Percentiles rank a stretch among this genome's conserved stretches.
These are phyloP conservation scores for Clistopyga incitator DNA, from an alignment of 2,888 invertebrate genomes.

Conservation along the genomic window DNA sequence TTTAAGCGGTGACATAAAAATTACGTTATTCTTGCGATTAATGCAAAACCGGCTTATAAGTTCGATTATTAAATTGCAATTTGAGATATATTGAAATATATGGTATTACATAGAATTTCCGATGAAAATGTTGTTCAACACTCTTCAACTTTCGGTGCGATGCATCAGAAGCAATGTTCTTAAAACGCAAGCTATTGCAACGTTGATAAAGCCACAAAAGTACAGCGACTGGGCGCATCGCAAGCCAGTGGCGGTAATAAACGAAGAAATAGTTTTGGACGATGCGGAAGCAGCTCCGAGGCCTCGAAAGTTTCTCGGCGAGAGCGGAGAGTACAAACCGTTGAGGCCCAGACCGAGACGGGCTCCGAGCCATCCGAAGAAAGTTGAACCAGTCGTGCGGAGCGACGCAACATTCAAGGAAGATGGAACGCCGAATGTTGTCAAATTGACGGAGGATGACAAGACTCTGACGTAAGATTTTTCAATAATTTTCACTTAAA, in stretches of 20 bases:
- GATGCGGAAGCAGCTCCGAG: conserved; percentile 64
- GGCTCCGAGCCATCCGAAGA: conserved; percentile 73
- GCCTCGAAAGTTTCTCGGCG: conserved; percentile 76
- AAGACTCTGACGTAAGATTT: conserved; percentile 85
- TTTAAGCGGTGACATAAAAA: neutral
- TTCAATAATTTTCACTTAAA: neutral
- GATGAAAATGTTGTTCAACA: conserved; percentile 61
- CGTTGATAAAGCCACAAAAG: conserved; percentile 58
- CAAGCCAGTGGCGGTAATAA: conserved; percentile 85
- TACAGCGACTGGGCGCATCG: conserved; percentile 85
- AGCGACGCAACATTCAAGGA: conserved; percentile 85
- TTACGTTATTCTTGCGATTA: too few relatives aligned
- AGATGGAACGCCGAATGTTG: conserved; percentile 86
- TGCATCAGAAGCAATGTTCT: conserved; percentile 47
- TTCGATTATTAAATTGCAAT: neutral
- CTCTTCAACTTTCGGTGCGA: conserved; percentile 45
- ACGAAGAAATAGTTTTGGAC: conserved; percentile 84
- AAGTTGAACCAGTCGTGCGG: conserved; percentile 81
- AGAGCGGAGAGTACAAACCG: conserved; percentile 72
- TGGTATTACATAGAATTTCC: neutral
- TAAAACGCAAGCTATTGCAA: conserved; percentile 19
- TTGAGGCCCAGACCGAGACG: conserved; percentile 79
- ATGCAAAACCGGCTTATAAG: neutral
- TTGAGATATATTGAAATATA: neutral
- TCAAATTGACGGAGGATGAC: conserved; percentile 88